Percentiles rank a stretch among this genome's conserved stretches.
These are phyloP conservation scores for Trachymyrmex cornetzi DNA, from an alignment of 1,140 invertebrate genomes.

Conservation along the genomic window DNA sequence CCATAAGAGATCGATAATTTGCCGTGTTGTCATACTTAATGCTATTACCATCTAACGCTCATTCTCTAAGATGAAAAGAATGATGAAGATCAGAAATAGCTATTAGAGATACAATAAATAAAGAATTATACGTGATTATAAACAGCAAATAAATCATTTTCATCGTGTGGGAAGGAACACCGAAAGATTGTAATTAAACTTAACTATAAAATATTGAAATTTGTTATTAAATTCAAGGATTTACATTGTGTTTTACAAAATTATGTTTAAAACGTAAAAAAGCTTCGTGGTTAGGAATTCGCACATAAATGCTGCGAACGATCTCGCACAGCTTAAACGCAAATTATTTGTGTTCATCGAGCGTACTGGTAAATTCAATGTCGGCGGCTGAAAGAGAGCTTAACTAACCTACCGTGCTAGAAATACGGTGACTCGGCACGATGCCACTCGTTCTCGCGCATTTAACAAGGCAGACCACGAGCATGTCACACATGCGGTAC, in stretches of 20 bases:
- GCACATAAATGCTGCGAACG: conserved; percentile 41
- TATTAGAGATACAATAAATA: not conserved
- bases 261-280: conserved; percentile 7
- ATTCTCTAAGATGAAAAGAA: not conserved
- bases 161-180: not conserved
- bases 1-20: conserved; percentile 26
- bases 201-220: not conserved
- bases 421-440: conserved; percentile 66
- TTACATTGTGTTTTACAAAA: not conserved
- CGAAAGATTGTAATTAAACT: conserved; percentile 2
- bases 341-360: conserved; percentile 79
- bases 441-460: conserved; percentile 73
- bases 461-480: conserved; percentile 75
- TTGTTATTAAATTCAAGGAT: not conserved
- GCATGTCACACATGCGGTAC: conserved; percentile 51
- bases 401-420: conserved; percentile 81
- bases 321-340: conserved; percentile 62
- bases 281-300: conserved; percentile 27
- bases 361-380: conserved; percentile 59
- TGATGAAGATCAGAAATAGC: not conserved
- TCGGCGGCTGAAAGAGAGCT: conserved; percentile 75
- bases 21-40: not conserved
- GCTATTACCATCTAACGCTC: not conserved
- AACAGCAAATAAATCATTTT: not conserved
- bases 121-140: not conserved